Conservation (phyloP, 2,797 vertebrate genomes). For the Botia kubotai region DNA sequence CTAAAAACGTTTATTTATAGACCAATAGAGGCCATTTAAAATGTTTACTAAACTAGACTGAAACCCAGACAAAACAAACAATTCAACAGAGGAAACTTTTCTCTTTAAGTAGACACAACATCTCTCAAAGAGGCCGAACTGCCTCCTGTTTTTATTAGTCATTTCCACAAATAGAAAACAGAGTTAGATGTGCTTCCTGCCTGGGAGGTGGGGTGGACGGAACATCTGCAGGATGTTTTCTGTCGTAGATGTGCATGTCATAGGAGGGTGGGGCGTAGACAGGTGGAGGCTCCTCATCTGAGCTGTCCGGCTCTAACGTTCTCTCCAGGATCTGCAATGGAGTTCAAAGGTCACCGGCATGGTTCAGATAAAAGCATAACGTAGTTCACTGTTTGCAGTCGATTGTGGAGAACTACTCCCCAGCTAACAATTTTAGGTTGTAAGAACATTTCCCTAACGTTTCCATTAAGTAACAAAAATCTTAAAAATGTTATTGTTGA, state of each 20-base stretch:
- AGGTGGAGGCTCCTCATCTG: constrained; percentile 93
- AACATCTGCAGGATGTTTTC: constrained; percentile 77
- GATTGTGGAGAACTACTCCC: too few species aligned
- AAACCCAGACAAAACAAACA: background rate
- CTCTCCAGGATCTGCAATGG: constrained; percentile 87
- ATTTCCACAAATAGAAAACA: constrained; percentile 9
- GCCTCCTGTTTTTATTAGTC: background rate
- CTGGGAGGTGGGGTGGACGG: constrained; percentile 85
- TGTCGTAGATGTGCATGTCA: constrained; percentile 86
- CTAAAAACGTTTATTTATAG: background rate
- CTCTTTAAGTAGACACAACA: background rate
- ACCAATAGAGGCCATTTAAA: background rate
- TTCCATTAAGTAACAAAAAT: too few species aligned
- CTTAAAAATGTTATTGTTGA: too few species aligned
- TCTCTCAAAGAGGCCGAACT: background rate
- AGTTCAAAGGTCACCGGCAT: background rate
- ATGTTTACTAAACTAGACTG: constrained; percentile 25
- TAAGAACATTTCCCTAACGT: too few species aligned
- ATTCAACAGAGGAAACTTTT: constrained; percentile 4
- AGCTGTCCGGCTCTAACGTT: constrained; percentile 93
- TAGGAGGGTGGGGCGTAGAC: constrained; percentile 92
- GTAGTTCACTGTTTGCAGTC: too few species aligned
- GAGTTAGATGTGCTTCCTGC: constrained; percentile 68
- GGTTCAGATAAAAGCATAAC: background rate
- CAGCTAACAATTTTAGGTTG: too few species aligned